These are phyloP conservation scores for Sylvilagus bachmani DNA, from an alignment of 2,113 vertebrate genomes.

Conservation along the genomic window DNA sequence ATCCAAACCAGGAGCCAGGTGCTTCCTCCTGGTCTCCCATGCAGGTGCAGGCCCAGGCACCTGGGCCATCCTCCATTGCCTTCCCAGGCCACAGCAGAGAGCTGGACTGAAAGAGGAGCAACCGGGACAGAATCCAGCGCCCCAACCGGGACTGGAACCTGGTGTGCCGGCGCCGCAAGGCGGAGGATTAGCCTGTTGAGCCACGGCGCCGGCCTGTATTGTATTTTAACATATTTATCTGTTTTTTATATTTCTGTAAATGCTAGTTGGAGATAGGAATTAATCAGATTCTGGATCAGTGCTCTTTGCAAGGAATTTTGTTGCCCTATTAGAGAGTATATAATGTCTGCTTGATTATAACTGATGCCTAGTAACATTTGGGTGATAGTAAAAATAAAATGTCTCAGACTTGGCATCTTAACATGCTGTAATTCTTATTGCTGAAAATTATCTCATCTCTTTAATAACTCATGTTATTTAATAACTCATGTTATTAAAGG, in stretches of 20 bases:
- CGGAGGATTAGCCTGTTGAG: too few relatives aligned
- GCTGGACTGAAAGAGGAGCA: too few relatives aligned
- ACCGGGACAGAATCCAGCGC: too few relatives aligned
- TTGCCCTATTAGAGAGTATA: not conserved
- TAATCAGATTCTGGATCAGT: not conserved
- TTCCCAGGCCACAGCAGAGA: too few relatives aligned
- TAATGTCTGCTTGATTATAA: constrained; percentile 44
- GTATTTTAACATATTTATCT: not conserved
- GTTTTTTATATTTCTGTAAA: constrained; percentile 43
- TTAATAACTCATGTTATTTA: constrained; percentile 5
- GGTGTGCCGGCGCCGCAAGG: too few relatives aligned
- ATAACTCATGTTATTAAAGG: not conserved
- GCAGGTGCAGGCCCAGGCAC: too few relatives aligned
- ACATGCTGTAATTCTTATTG: not conserved
- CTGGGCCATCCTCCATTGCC: too few relatives aligned
- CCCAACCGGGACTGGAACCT: too few relatives aligned
- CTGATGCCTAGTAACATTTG: constrained; percentile 22
- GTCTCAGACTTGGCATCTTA: not conserved
- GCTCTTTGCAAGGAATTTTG: not conserved
- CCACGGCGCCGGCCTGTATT: not conserved
- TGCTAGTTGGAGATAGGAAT: not conserved
- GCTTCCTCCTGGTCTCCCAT: too few relatives aligned
- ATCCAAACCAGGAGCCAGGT: too few relatives aligned
- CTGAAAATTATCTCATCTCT: constrained; percentile 20
- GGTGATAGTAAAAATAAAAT: constrained; percentile 40